Base-by-base conservation (phyloP, 2,888 invertebrate species). In the Tenthredo scrophulariae region DNA sequence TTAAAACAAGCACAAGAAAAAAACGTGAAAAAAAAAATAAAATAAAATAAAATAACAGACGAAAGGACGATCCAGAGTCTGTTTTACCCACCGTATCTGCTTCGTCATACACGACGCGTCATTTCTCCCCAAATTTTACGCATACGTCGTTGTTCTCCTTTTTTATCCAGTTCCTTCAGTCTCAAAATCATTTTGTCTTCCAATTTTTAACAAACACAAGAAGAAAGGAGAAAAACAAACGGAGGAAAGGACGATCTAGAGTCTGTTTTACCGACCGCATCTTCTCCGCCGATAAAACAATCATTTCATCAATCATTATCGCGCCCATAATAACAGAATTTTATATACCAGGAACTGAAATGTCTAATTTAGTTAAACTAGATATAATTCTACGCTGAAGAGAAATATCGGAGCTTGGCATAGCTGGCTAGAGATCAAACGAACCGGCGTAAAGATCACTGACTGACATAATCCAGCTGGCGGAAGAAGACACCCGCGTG, bases 391-490 rank as follows among this genome's bases (percentile, higher is more conserved):
- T 13, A 46, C 46, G 15, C 4, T 46, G 3, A 13, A 46, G 46
- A 46, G 46, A 46, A 46, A 46, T 46, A 46, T 46, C 46, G 46
- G 15, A 13, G 46, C 46, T 46, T 15, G 46, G 13, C 46, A 46
- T 26, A 74, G 37, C 40, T n/a, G 15, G 87, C 86, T 87, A 86
- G 88, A 89, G 88, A 92, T 92, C 91, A 92, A 92, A 92, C 91
- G 85, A 74, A 85, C 90, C 90, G 91, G n/a, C 89, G 84, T 91
- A 91, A 33, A 33, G 26, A 15, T 67, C 67, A 72, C 72, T n/a
- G 72, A 91, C 89, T 91, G 92, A 92, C 91, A 90, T 90, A 91
- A 91, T 90, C 91, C 92, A 92, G 91, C 92, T 92, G 91, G 90
- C 90, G 89, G 90, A 90, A 90, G 90, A 91, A 90, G 90, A 91